Base-by-base conservation (phyloP, 1,140 invertebrate species). In the Aphaenogaster ashmeadi region DNA sequence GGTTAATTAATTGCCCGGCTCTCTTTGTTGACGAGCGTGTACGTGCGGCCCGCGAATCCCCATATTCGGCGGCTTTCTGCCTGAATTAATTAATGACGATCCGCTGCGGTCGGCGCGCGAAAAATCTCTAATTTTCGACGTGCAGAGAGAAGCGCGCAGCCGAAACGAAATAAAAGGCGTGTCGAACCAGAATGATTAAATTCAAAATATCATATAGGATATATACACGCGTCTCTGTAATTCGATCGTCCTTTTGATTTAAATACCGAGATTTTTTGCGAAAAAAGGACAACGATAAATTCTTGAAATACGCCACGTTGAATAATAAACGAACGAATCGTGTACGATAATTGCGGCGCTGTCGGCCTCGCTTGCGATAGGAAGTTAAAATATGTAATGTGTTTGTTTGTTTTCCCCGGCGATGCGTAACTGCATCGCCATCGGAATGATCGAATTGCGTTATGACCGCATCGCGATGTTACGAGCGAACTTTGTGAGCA, bases 1-100 rank as follows among this genome's bases (percentile, higher is more conserved):
- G 89, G 78, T 90, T 90, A 90, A 90, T 90, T 90, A 90, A 90
- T 90, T 87, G 86, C 88, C 88, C 56, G 47, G 60, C 85, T 89
- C 88, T 89, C 89, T 90, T 87, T 90, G 88, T 90, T 90, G 88
- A 90, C 88, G 78, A 84, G 86, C 88, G 88, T 58, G 72, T 18
- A 77, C 72, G 15, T 18, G 84, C 72, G 15, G 11, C 36, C 52
- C 86, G 79, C 81, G 54, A 77, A 90, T 90, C 62, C 83, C 77
- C 77, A 87, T 83, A 83, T 83, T 87, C 54, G 60, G 41, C 58
- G 64, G 89, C 66, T 84, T 88, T 84, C 89, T 62, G 74, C 13
- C 67, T 75, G 89, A 90, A 90, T 90, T 90, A 90, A 90, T 89
- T 90, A 90, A 90, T 78, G 77, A 58, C 72, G 85, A 87, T 81